Conservation (phyloP, 2,888 invertebrate species). For the Theretra japonica region DNA sequence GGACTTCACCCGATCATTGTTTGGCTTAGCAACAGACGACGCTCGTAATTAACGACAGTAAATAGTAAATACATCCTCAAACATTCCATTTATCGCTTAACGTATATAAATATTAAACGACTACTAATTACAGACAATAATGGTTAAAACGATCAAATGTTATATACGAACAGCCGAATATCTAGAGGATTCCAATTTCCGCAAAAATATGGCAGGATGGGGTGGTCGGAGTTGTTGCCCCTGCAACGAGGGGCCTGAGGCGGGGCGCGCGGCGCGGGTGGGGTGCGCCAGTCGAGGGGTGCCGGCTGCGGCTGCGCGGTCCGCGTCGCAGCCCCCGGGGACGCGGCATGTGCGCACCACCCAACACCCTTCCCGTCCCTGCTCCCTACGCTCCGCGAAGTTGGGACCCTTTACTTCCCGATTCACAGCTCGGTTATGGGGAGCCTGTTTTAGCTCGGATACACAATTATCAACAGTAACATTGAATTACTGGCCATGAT, state of each 20-base stretch:
- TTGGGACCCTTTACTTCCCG: constrained; percentile 49
- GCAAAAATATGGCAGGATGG: constrained; percentile 73
- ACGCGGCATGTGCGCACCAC: constrained; percentile 61
- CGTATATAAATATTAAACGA: background rate
- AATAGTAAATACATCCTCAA: background rate
- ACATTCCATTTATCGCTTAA: background rate
- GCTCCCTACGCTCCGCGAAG: constrained; percentile 49
- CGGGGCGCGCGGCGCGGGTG: constrained; percentile 46
- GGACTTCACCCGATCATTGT: constrained; percentile 11
- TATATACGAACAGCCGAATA: constrained; percentile 37
- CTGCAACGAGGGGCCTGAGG: constrained; percentile 67
- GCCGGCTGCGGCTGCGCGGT: constrained; percentile 66
- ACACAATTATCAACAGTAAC: constrained; percentile 66
- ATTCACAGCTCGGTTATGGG: constrained; percentile 70
- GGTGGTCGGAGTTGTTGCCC: constrained; percentile 63
- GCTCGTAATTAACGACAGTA: no score
- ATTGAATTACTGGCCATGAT: constrained; percentile 26
- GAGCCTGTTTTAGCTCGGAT: constrained; percentile 72
- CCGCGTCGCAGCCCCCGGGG: constrained; percentile 58
- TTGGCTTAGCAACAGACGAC: constrained; percentile 18
- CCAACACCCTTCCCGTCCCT: constrained; percentile 46
- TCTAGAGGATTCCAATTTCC: constrained; percentile 74
- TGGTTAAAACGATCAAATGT: background rate
- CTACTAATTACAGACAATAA: background rate
- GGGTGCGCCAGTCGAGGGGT: constrained; percentile 42